These are phyloP conservation scores for Apocheima hispidaria DNA, from an alignment of 2,888 invertebrate genomes.

Conservation along the genomic window DNA sequence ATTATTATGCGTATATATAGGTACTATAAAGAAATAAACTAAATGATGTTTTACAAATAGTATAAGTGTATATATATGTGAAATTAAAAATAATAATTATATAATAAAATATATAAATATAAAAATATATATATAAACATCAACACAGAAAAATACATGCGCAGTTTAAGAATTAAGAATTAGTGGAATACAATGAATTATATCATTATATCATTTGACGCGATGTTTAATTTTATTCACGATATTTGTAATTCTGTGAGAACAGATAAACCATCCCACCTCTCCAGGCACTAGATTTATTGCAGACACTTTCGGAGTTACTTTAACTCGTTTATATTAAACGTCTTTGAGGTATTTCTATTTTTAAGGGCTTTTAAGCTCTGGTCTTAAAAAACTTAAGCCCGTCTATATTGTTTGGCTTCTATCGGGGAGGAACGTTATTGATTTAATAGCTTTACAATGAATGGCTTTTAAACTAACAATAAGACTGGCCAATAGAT, in stretches of 20 bases:
- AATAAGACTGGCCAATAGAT: no score
- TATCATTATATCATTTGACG: not conserved
- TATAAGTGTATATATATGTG: no score
- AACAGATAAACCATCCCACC: constrained; percentile 11
- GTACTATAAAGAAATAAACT: no score
- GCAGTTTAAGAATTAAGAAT: no score
- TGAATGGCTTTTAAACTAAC: no score
- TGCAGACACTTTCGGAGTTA: constrained; percentile 10
- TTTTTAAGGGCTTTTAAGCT: constrained; percentile 2
- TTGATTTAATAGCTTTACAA: not conserved
- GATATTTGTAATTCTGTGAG: constrained; percentile 7
- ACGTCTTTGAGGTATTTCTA: constrained; percentile 12
- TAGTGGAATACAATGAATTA: not conserved
- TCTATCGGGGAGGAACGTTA: not conserved
- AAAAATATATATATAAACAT: no score
- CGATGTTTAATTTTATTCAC: constrained; percentile 11
- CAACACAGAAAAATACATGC: no score
- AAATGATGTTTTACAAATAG: no score
- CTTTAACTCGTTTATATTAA: constrained; percentile 12
- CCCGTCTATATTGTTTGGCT: not conserved
- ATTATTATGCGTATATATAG: no score
- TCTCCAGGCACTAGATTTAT: constrained; percentile 21
- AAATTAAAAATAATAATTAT: no score
- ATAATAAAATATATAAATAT: no score
- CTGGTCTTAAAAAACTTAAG: not conserved